Evolutionary conservation across 2,113 vertebrate species (phyloP), one percentile per base, ranked within the genome.

Genomic region (Genyomyrus donnyi): DNA sequence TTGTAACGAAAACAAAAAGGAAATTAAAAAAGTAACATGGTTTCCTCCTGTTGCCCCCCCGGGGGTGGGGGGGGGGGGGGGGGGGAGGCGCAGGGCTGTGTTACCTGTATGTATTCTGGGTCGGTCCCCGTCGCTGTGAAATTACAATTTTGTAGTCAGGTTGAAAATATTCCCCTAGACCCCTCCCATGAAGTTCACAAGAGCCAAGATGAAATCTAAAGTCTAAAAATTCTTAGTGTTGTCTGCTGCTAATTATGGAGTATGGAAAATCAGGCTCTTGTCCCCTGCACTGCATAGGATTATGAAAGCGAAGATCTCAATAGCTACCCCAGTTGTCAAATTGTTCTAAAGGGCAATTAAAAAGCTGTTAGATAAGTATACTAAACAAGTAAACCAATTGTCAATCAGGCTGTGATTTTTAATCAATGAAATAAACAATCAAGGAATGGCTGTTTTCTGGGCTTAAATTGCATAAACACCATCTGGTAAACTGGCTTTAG

Each of bases 401-500:
- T 88, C 80, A 92, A 90, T 91, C 88, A 88, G 89, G 88, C 85
- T 83, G 58, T 90, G 88, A 89, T 92, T 87, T 92, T 93, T 93
- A 94, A 94, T 94, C 94, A 92, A 95, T 95, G 91, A 93, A 94
- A 92, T 88, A 91, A 91, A 91, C 89, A 91, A 91, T 89, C 89
- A 92, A 89, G 77, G 85, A 88, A 90, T 91, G 91, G 70, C 70
- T 85, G 93, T 92, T 92, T 90, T 93, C 92, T 90, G 90, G 85
- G 92, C 90, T 94, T 94, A 93, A 94, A 95, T 94, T 92, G 92
- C 92, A 93, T 91, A 93, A 94, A 95, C 93, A 92, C 92, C 94
- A 95, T 95, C 93, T 94, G 94, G 87, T 90, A 91, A 93, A 93
- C 90, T 91, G 90, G 91, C 92, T 94, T 91, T 93, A 86, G 87